A percentile compares a stretch with the other conserved stretches of the same genome.
These are phyloP conservation scores for Yponomeuta cagnagella DNA, from an alignment of 2,888 invertebrate genomes.

Conservation along the genomic window DNA sequence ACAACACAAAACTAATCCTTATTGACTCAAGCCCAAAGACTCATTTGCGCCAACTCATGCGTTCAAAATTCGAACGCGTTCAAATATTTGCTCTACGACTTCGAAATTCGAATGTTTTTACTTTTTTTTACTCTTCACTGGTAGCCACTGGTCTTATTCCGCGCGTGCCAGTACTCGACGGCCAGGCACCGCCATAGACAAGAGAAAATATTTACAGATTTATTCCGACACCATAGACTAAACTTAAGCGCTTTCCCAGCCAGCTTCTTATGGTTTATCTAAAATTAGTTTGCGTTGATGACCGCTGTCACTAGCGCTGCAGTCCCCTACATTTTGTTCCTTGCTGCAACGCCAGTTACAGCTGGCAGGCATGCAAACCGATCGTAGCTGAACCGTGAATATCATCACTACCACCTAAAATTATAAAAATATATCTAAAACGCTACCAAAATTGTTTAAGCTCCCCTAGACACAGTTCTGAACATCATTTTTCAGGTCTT, in stretches of 20 bases:
- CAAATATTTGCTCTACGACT: background rate
- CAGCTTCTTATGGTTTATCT: background rate
- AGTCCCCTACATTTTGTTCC: too few species aligned
- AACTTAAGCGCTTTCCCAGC: background rate
- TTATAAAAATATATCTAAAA: too few species aligned
- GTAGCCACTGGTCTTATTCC: background rate
- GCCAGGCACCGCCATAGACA: background rate
- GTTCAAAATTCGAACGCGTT: background rate
- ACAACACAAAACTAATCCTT: background rate
- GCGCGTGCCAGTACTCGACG: conserved; percentile 5
- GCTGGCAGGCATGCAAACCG: too few species aligned
- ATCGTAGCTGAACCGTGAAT: too few species aligned
- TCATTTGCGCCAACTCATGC: background rate
- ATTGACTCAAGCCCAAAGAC: background rate
- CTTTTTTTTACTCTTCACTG: background rate
- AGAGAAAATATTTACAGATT: conserved; percentile 4
- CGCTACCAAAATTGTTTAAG: too few species aligned
- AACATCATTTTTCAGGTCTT: too few species aligned
- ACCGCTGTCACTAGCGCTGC: too few species aligned
- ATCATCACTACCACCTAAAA: too few species aligned
- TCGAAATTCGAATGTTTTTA: conserved; percentile 5
- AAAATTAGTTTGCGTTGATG: too few species aligned
- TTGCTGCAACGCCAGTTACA: too few species aligned
- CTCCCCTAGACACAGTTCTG: too few species aligned
- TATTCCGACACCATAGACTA: background rate